Conservation (phyloP, 2,113 vertebrate species). For the Brachypteracias leptosomus region DNA sequence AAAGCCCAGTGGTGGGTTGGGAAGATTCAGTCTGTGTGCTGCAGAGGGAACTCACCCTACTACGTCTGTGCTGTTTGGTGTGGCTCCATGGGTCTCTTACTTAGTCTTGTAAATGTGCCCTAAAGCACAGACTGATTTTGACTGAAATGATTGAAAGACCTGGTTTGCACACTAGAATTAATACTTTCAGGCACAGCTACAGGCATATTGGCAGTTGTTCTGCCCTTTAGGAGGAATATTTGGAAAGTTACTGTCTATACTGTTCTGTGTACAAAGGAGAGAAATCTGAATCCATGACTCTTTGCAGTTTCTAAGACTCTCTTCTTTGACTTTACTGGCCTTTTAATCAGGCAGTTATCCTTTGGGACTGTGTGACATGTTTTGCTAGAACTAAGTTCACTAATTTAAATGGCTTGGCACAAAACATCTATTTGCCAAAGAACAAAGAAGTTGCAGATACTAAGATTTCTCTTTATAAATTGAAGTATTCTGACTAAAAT, state of each 20-base stretch:
- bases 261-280: background rate
- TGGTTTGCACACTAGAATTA: background rate
- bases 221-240: background rate
- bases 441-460: background rate
- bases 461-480: background rate
- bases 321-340: background rate
- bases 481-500: background rate
- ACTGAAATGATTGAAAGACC: background rate
- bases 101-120: background rate
- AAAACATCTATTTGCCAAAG: background rate
- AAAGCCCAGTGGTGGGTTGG: background rate
- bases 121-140: background rate
- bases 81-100: background rate
- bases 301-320: background rate
- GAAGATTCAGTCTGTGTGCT: background rate
- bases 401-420: background rate
- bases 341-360: background rate
- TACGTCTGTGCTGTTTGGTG: fast-evolving
- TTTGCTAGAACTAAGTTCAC: background rate
- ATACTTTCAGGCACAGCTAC: background rate
- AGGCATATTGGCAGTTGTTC: background rate
- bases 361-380: background rate
- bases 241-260: background rate
- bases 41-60: background rate
- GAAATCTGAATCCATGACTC: background rate